Base-by-base conservation (phyloP, 2,888 invertebrate species). In the Drosophila mettleri region DNA sequence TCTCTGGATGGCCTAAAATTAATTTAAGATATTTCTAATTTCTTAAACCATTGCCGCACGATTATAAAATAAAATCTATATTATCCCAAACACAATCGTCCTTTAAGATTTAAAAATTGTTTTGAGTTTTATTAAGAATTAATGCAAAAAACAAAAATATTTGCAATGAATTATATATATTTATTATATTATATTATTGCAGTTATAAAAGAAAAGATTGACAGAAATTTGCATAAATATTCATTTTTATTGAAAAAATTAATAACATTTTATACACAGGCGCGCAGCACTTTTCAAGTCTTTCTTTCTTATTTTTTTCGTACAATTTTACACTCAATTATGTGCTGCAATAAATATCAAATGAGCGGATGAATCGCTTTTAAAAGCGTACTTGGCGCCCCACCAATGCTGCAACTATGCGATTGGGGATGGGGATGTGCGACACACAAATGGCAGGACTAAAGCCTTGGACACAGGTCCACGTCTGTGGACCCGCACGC, bases 311-410 rank as follows among this genome's bases (percentile, higher is more conserved):
- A n/a, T 31, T 58, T 57, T 63, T 65, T 55, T 39, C 29, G 18
- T 51, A 79, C 73, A 76, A 78, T 89, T 81, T 84, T 85, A 81
- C 88, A 87, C 74, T 87, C 85, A 87, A 89, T 85, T 85, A 81
- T 89, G 76, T 78, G 69, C 38, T 18, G 86, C 80, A 79, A 88
- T 84, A 84, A 88, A 84, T 84, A 77, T 74, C 66, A 49, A 68
- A 57, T 52, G 62, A 63, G 51, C 77, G 82, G 74, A 85, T 89
- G 79, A 87, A 89, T 85, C 82, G 85, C 65, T 87, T 89, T 87
- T 76, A 85, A 89, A 87, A 85, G 85, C 77, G 51, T 70, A 80
- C 88, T 79, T 88, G 88, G 86, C 88, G 84, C 86, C 69, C 81
- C 67, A 61, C 51, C 53, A 59, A 45, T 54, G 57, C 16, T 57